Base-by-base conservation (phyloP, 2,797 vertebrate species). In the Hozukius guyotensis region DNA sequence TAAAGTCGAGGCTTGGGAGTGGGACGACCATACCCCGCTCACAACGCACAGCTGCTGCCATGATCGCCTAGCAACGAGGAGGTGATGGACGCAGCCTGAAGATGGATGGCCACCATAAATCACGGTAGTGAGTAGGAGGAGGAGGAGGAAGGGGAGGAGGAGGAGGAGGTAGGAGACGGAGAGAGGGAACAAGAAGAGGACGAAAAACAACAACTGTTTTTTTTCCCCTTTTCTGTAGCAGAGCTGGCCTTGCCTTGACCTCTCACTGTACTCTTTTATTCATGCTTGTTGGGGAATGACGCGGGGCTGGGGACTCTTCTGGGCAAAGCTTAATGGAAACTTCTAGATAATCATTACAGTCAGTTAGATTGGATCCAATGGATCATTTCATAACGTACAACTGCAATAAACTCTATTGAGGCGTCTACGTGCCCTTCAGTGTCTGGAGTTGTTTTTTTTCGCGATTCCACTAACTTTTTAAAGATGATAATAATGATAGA, bases 81-180 rank as follows among this genome's bases (percentile, higher is more conserved):
- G 97, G 96, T 98, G 97, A 99, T 98, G 97, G 97, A 98, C 97
- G 96, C 89, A 96, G 96, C 94, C 96, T 94, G 96, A 97, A 99
- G 98, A 99, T 98, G 97, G 98, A 99, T 99, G 97, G 97, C 96
- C 97, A 97, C 96, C 97, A 99, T 99, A 99, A 99, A 98, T 99
- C 97, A 98, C 96, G 95, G 97, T 95, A 96, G 95, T 95, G 96
- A 96, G 96, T 93, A 95, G 96, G 94, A 95, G 95, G 96, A 96
- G 94, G 95, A 96, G 95, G 95, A 97, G 84, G 80, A 90, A 85
- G 80, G 87, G 88, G 12, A 94, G 96, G 94, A 95, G 95, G 96
- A 96, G 94, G 95, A 96, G 95, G 95, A 96, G 85, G 81, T 80
- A 90, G 86, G 81, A 88, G 88, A 85, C 80, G 85, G 85, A 83